These are phyloP conservation scores for Lypha dubia DNA, from an alignment of 2,888 invertebrate genomes.

Conservation along the genomic window DNA sequence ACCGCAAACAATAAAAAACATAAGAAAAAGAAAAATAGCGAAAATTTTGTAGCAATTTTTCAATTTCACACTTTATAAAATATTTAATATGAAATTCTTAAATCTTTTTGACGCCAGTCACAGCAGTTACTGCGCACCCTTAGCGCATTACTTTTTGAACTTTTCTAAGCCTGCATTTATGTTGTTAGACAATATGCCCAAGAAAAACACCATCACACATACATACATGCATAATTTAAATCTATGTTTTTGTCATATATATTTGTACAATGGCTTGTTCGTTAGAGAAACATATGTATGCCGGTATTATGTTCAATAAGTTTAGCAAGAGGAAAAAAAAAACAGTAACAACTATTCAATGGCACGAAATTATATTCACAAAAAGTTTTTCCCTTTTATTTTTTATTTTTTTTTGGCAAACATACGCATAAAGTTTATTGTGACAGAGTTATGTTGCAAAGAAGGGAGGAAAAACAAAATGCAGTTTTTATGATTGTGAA, in stretches of 20 bases:
- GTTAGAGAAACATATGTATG: constrained; percentile 58
- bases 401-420: constrained; percentile 62
- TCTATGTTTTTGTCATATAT: constrained; percentile 60
- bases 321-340: constrained; percentile 22
- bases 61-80: constrained; percentile 37
- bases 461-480: background rate
- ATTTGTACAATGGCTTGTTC: constrained; percentile 53
- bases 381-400: constrained; percentile 14
- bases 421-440: constrained; percentile 65
- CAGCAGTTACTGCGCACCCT: background rate
- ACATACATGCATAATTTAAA: too few relatives aligned
- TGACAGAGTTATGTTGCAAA: constrained; percentile 51
- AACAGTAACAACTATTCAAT: constrained; percentile 21
- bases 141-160: background rate
- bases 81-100: constrained; percentile 40
- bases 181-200: constrained; percentile 52
- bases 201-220: background rate
- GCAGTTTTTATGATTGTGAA: background rate
- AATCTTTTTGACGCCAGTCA: constrained; percentile 62
- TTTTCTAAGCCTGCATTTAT: constrained; percentile 29
- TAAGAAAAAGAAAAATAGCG: constrained; percentile 17
- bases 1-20: too few relatives aligned
- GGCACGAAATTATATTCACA: constrained; percentile 24
- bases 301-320: constrained; percentile 49
- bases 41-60: constrained; percentile 43